Percentiles rank a stretch among this genome's conserved stretches.
Evolutionary conservation across 2,113 vertebrate genomes (phyloP).

Genomic region (Spheniscus mendiculus): DNA sequence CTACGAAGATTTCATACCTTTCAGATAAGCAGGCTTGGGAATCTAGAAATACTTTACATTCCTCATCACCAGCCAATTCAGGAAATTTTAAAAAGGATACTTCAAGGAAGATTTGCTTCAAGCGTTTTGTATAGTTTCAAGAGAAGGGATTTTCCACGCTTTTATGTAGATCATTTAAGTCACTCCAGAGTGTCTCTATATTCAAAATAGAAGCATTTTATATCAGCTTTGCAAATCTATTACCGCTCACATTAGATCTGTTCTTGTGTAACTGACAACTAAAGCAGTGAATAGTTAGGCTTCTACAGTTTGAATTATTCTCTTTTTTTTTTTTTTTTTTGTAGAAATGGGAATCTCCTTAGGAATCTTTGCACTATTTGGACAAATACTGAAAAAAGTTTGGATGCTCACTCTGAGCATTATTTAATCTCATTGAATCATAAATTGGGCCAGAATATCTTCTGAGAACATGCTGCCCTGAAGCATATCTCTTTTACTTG

Average conservation of each 20-base stretch:
- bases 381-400: background rate
- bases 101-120: slow-evolving; percentile 13
- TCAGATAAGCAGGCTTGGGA: background rate
- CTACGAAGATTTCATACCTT: background rate
- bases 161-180: background rate
- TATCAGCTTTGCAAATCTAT: background rate
- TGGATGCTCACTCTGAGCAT: background rate
- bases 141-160: background rate
- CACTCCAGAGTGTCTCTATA: background rate
- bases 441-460: background rate
- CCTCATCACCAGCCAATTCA: background rate
- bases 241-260: background rate
- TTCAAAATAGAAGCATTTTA: background rate
- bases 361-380: background rate
- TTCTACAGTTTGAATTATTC: background rate
- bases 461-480: background rate
- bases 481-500: background rate
- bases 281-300: background rate
- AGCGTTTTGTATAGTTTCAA: background rate
- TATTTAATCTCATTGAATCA: background rate
- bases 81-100: slow-evolving; percentile 11
- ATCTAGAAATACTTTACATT: slow-evolving; percentile 23
- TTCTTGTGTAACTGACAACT: background rate
- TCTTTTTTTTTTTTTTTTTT: background rate
- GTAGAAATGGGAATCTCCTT: background rate